Base-by-base conservation (phyloP, 2,797 vertebrate genomes). In the Cuculus canorus region DNA sequence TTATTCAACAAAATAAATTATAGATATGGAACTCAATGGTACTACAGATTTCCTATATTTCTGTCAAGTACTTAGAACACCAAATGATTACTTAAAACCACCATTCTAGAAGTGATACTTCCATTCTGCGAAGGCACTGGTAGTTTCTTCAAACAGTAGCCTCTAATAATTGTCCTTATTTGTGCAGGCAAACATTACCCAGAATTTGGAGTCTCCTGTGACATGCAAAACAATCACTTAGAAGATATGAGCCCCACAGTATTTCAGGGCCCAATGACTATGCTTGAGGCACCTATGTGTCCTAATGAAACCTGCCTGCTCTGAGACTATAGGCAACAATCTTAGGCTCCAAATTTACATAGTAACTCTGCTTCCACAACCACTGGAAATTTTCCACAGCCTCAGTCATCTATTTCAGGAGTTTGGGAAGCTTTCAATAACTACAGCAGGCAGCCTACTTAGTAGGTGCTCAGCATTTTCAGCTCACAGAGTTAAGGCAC, bases 1-100 rank as follows among this genome's bases (percentile, higher is more conserved):
- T 94, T 79, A 75, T 93, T 96, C 33, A 96, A 47, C 45, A 73
- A 50, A 66, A 73, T 94, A 73, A 95, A 93, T 75, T 90, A 86
- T 27, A 80, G 59, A 69, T 70, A 41, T 11, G 7, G 39, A 86
- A 54, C 6, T 59, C 69, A 70, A 65, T 75, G 39, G 11, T 43
- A 32, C 13, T 69, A 47, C 30, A 60, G 56, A 59, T 73, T 35
- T 54, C 14, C 22, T 70, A 3, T 47, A 52, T 69, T 88, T 90
- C 61, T 94, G 65, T 18, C 56, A 77, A 39, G 24, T 73, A 48
- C 17, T 73, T 79, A 14, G 41, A 81, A 63, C 48, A 53, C 33
- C 25, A 79, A 61, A 78, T 57, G 18, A 54, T 52, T 65, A 63
- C 19, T 24, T 56, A 72, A 61, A 76, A 61, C 5, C 7, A 19